These are phyloP conservation scores for Pinctada fucata DNA, from an alignment of 2,888 invertebrate species.

Conservation along the genomic window DNA sequence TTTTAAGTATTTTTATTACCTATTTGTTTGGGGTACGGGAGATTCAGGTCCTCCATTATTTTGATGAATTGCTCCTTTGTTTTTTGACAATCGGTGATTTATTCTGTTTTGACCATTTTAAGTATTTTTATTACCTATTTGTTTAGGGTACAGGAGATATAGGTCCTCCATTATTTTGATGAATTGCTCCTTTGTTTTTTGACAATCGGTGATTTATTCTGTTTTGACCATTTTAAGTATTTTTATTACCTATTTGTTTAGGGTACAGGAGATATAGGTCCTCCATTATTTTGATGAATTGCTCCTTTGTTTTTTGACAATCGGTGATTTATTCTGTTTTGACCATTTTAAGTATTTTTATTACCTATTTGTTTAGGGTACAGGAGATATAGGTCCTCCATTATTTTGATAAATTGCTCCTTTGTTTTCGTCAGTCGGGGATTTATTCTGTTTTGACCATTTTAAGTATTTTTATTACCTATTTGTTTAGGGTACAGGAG, in stretches of 20 bases:
- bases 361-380: conserved; percentile 97
- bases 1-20: no score
- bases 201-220: conserved; percentile 81
- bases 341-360: background rate
- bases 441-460: conserved; percentile 80
- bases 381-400: conserved; percentile 93
- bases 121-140: conserved; percentile 94
- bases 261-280: conserved; percentile 95
- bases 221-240: no score
- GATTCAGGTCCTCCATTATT: conserved; percentile 94
- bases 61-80: conserved; percentile 88
- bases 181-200: conserved; percentile 88
- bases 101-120: conserved; percentile 92
- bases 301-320: conserved; percentile 86
- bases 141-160: conserved; percentile 94
- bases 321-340: no score
- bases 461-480: conserved; percentile 80
- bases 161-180: conserved; percentile 93
- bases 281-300: conserved; percentile 94
- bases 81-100: conserved; percentile 92
- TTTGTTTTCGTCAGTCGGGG: conserved; percentile 89
- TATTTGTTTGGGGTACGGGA: conserved; percentile 96
- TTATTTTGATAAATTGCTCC: conserved; percentile 91
- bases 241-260: conserved; percentile 89
- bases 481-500: conserved; percentile 96